Evolutionary conservation across 2,113 vertebrate species (phyloP).

Genomic region (Onychostruthus taczanowskii): DNA sequence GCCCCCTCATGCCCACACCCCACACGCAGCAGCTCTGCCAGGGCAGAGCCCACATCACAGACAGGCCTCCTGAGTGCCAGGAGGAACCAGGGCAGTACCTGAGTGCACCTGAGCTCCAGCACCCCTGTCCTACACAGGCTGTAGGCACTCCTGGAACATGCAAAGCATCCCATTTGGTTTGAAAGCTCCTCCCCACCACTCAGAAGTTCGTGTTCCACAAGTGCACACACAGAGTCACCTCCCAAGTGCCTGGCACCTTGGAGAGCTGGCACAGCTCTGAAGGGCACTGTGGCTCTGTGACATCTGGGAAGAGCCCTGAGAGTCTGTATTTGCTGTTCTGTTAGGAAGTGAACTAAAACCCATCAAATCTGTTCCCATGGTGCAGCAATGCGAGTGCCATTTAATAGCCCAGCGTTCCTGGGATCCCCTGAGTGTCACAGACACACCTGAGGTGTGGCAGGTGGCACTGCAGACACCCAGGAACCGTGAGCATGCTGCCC

Average conservation of each 20-base stretch:
- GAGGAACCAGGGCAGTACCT: not conserved
- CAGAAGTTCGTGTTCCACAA: not conserved
- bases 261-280: not conserved
- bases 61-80: not conserved
- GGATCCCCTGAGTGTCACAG: fast-evolving
- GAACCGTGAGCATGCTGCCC: not conserved
- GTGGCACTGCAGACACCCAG: not conserved
- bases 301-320: not conserved
- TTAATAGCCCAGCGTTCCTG: not conserved
- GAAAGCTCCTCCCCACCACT: not conserved
- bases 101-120: fast-evolving
- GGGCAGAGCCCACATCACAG: fast-evolving
- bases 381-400: not conserved
- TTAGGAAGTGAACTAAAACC: not conserved
- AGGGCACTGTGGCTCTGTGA: not conserved
- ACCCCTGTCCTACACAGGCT: not conserved
- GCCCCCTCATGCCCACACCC: not conserved
- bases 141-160: fast-evolving
- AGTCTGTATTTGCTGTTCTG: not conserved
- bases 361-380: not conserved
- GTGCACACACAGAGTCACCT: not conserved
- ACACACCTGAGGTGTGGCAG: not conserved
- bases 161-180: not conserved
- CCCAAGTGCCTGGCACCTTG: not conserved
- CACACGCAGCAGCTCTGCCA: fast-evolving